phyloP scores from a whole-genome alignment of 2,797 vertebrate species.

The Gila robusta region DNA sequence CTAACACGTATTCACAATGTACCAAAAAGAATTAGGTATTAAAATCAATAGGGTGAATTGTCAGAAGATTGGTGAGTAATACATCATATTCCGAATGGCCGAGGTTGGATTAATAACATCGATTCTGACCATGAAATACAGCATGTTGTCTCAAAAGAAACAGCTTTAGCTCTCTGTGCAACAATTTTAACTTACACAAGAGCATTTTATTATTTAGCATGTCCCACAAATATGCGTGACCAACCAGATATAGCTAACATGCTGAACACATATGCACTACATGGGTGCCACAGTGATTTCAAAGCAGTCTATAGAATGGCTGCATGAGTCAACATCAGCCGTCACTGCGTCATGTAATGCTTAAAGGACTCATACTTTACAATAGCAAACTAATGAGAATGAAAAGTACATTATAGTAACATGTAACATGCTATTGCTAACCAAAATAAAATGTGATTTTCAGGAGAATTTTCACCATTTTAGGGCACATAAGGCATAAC shows the following conservation, averaged over 20 bases:
- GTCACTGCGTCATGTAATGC: neutral
- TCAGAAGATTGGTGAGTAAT: constrained; percentile 45
- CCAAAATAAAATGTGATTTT: neutral
- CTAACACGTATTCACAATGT: constrained; percentile 38
- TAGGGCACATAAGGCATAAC: neutral
- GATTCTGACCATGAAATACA: constrained; percentile 60
- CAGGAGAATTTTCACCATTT: neutral
- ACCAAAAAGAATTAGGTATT: constrained; percentile 50
- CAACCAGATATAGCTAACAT: constrained; percentile 5
- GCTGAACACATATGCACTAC: constrained; percentile 4
- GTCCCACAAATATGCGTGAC: neutral
- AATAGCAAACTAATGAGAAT: neutral
- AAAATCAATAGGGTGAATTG: constrained; percentile 63
- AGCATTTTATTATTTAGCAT: constrained; percentile 12
- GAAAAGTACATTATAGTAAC: neutral
- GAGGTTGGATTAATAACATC: constrained; percentile 59
- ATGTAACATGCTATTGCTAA: neutral
- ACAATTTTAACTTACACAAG: neutral
- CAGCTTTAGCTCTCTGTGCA: neutral
- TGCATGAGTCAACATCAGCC: constrained; percentile 8
- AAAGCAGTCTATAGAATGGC: neutral
- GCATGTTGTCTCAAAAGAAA: constrained; percentile 44
- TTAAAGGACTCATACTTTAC: neutral
- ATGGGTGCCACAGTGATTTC: neutral
- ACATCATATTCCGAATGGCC: constrained; percentile 54